Base-by-base conservation (phyloP, 2,888 invertebrate genomes). In the Heliconius cydno region DNA sequence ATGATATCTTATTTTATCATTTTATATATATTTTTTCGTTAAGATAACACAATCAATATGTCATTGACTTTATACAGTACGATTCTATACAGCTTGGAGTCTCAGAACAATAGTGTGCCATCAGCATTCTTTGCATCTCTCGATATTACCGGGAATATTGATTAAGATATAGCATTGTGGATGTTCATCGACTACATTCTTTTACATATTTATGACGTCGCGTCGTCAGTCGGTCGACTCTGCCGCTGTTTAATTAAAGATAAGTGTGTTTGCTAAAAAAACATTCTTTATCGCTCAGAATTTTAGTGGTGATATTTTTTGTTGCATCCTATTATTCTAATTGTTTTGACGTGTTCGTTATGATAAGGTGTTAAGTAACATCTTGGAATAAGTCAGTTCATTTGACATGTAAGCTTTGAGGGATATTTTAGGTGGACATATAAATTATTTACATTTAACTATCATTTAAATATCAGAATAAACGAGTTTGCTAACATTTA, bases 221-320 rank as follows among this genome's bases (percentile, higher is more conserved):
- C 71, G 79, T 60, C 60, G 60, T 60, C 76, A 80, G 70, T 73
- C 80, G 78, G 79, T 79, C 80, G 78, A 41, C 78, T 78, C 81
- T 85, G 87, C 85, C 86, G 87, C 85, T 89, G 88, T 91, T 91
- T 91, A 89, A 91, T 90, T 90, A 90, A 41, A 85, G 80, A 84
- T 82, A 83, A 89, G 84, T 86, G 74, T 88, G 86, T 90, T 90
- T 88, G 87, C 86, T 84, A 87, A 84, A 85, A 60, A 84, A 84
- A 83, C 77, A 79, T 19, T 70, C 68, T 72, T 80, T 85, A 82
- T 83, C 80, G 68, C 72, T 68, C 79, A 80, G 70, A 81, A 77
- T 81, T 81, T 82, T 79, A 80, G 73, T 81, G 74, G 68, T 74
- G 72, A 81, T 80, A 79, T 82, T 78, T 83, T 82, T 74, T 74